Evolutionary conservation across 2,888 invertebrate species (phyloP).

Genomic region (Pachymerium ferrugineum): DNA sequence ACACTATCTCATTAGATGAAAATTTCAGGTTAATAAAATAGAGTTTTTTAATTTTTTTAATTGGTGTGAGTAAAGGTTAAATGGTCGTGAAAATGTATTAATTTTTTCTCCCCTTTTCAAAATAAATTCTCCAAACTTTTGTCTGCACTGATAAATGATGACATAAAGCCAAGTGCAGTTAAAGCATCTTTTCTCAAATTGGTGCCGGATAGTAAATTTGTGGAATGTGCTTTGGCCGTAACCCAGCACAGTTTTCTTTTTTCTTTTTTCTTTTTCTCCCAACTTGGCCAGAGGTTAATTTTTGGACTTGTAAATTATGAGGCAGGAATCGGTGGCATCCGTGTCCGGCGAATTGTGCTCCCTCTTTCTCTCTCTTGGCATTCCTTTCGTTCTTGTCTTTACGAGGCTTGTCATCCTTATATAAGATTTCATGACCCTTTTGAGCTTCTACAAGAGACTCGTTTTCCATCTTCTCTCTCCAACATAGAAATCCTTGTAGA

Average conservation of each 20-base stretch:
- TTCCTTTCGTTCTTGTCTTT: slow-evolving; percentile 27
- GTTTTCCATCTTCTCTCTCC: slow-evolving; percentile 5
- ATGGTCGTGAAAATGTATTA: background rate
- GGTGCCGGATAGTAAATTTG: slow-evolving; percentile 19
- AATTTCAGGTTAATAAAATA: slow-evolving; percentile 10
- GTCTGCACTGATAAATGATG: background rate
- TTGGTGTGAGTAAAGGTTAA: no score
- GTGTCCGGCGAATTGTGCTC: slow-evolving; percentile 7
- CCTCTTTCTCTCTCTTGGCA: background rate
- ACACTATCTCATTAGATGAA: background rate
- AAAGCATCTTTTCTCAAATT: slow-evolving; percentile 2
- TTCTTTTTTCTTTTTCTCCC: background rate
- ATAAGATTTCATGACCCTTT: slow-evolving; percentile 27
- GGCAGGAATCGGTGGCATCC: slow-evolving; percentile 15
- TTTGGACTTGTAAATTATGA: slow-evolving; percentile 24
- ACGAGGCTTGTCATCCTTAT: slow-evolving; percentile 27
- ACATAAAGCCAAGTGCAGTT: background rate
- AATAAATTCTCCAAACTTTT: slow-evolving; percentile 1
- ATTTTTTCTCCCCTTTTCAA: background rate
- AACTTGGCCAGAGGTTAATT: slow-evolving; percentile 17
- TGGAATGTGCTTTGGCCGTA: slow-evolving; percentile 25
- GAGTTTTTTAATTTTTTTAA: slow-evolving; percentile 16
- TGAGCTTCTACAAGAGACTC: slow-evolving; percentile 21
- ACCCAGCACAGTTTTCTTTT: slow-evolving; percentile 12
- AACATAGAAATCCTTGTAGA: slow-evolving; percentile 9